phyloP scores from a whole-genome alignment of 2,888 invertebrate genomes.

The Rhagium mordax region DNA sequence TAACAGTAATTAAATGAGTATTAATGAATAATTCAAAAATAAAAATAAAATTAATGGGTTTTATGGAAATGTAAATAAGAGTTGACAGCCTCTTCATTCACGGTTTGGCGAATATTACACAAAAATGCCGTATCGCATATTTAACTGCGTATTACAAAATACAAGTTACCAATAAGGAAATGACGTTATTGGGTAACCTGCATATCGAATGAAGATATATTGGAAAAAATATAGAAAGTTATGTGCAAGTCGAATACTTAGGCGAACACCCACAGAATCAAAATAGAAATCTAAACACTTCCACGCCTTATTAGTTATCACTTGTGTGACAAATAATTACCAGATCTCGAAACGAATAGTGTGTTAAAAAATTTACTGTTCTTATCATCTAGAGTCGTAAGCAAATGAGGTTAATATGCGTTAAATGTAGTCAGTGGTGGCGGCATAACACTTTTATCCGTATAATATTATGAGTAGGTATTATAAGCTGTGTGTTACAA shows the following conservation, averaged over 20 bases:
- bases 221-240: conserved; percentile 5
- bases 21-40: conserved; percentile 1
- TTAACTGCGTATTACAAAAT: conserved; percentile 11
- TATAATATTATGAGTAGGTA: too few species aligned
- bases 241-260: conserved; percentile 9
- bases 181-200: background rate
- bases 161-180: conserved; percentile 4
- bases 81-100: background rate
- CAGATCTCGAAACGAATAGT: conserved; percentile 2
- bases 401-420: background rate
- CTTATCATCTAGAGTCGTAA: conserved; percentile 13
- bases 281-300: conserved; percentile 32
- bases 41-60: conserved; percentile 11
- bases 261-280: conserved; percentile 25
- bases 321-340: conserved; percentile 36
- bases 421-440: background rate
- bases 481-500: too few species aligned
- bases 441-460: background rate
- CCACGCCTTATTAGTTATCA: conserved; percentile 44
- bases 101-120: background rate
- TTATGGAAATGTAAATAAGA: conserved; percentile 21
- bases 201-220: conserved; percentile 1
- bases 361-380: conserved; percentile 12
- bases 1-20: background rate
- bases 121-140: conserved; percentile 11